Evolutionary conservation across 1,140 invertebrate species (phyloP).

Genomic region (Drosophila lacteicornis): DNA sequence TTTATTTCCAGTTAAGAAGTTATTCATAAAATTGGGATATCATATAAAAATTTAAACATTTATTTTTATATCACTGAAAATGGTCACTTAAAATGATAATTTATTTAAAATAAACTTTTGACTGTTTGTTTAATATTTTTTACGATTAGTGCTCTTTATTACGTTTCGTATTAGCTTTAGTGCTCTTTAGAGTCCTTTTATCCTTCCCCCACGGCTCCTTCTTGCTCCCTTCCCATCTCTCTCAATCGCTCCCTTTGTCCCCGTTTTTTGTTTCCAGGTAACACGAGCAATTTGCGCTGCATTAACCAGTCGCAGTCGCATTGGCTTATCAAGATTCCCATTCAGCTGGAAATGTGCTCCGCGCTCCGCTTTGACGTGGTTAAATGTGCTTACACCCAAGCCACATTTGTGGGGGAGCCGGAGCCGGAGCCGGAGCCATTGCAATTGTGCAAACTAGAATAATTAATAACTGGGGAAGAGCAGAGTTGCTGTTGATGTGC

Average conservation of each 20-base stretch:
- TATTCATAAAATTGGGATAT: too few relatives aligned
- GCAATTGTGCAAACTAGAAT: slow-evolving; percentile 56
- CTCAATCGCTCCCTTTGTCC: neutral
- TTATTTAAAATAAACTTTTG: too few relatives aligned
- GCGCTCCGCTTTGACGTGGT: slow-evolving; percentile 26
- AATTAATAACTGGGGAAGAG: slow-evolving; percentile 61
- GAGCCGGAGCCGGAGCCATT: slow-evolving; percentile 1
- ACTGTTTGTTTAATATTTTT: too few relatives aligned
- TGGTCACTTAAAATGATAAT: too few relatives aligned
- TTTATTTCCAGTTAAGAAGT: too few relatives aligned
- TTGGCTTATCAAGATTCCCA: slow-evolving; percentile 38
- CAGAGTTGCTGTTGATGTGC: slow-evolving; percentile 38
- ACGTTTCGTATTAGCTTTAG: neutral
- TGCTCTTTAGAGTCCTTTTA: neutral
- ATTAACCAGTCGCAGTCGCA: slow-evolving; percentile 59
- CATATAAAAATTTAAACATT: too few relatives aligned
- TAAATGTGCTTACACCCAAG: slow-evolving; percentile 59
- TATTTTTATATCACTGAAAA: too few relatives aligned
- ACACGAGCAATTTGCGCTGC: slow-evolving; percentile 74
- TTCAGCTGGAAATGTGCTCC: slow-evolving; percentile 17
- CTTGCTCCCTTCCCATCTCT: neutral
- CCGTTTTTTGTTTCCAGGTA: slow-evolving; percentile 58
- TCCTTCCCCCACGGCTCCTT: neutral
- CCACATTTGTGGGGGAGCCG: slow-evolving; percentile 33
- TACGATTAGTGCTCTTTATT: too few relatives aligned